Evolutionary conservation across 1,140 invertebrate genomes (phyloP), one percentile per base, ranked within the genome.

Genomic region (Spodoptera litura): DNA sequence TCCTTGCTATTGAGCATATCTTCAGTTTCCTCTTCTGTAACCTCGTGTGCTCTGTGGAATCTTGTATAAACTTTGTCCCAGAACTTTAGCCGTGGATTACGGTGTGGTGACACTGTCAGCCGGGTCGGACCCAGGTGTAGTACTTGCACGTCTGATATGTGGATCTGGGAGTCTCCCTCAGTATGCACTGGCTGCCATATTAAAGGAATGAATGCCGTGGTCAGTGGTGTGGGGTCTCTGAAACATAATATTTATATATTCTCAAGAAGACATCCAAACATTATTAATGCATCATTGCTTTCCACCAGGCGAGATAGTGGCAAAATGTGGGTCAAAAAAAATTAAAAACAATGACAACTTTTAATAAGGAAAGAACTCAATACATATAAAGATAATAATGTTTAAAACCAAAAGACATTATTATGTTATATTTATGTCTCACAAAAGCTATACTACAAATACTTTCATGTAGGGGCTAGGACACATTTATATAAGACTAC

Each of bases 161-260:
- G 38, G 13, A 9, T 49, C 20, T 86, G 31, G 4, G 31, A 72
- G 3, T 66, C 74, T 31, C 15, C 62, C 2, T 79, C 59, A 12
- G 79, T 52, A 4, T 56, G 35, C 9, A 92, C 71, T 1, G 91
- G 89, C 76, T 85, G 82, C 92, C 92, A 94, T 25, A 93, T 84
- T 10, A 88, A 77, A 35, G 92, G 88, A 68, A 90, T 84, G 6
- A 89, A 38, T 12, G 83, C 70, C 44, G 88, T 88, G 15, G 86
- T 87, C 4, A 94, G 56, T n/a, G 92, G 92, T 51, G 91, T 94
- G 13, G 92, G 92, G n/a, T 94, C 92, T 10, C 92, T 94, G 82
- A 73, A 88, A 91, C 52, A 73, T 15, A 49, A 49, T 44, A 11
- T 13, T 10, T 2, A 66, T 3, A 20, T 44, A 44, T 25, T 15